phyloP scores from a whole-genome alignment of 2,113 vertebrate genomes.

The Halichoerus grypus region DNA sequence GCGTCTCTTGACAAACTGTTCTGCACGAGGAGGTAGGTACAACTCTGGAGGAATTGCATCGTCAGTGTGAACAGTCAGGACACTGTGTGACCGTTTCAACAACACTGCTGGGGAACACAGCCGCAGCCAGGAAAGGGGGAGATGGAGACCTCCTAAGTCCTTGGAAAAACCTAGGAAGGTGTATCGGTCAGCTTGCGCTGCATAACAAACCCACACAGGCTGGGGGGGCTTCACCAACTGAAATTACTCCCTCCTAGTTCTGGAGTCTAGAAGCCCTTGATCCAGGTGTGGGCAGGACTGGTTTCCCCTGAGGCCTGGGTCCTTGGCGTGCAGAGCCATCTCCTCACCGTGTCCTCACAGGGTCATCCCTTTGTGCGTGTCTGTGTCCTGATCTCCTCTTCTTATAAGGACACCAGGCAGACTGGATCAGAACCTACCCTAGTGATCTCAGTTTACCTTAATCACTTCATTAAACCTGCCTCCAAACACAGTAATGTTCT shows the following conservation, averaged over 20 bases:
- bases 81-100: background rate
- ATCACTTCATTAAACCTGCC: background rate
- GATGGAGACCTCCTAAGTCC: background rate
- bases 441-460: background rate
- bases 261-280: background rate
- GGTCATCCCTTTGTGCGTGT: background rate
- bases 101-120: background rate
- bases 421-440: background rate
- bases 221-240: background rate
- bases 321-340: no score
- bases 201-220: no score
- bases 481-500: background rate
- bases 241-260: background rate
- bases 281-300: background rate
- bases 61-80: background rate
- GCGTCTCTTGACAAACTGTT: background rate
- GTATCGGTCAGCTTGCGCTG: background rate
- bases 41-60: background rate
- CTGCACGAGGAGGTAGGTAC: background rate
- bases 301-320: background rate
- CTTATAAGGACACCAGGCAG: background rate
- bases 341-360: background rate
- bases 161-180: background rate
- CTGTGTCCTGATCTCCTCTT: background rate
- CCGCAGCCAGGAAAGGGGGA: background rate